Evolutionary conservation across 2,113 vertebrate species (phyloP).

Genomic region (Micromys minutus): DNA sequence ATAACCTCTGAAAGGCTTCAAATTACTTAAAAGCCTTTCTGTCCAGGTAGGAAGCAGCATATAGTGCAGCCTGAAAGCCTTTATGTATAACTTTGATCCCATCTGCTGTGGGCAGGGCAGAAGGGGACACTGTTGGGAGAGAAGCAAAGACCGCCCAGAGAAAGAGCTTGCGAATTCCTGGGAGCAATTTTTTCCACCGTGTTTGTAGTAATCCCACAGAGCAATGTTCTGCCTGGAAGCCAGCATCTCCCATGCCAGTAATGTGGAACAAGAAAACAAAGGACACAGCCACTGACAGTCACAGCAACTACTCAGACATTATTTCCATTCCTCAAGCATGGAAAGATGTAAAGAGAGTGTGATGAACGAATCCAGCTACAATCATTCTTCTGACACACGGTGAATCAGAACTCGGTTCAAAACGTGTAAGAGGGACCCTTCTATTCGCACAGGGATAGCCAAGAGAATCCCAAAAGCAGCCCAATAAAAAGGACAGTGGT

Average conservation of each 20-base stretch:
- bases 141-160: neutral
- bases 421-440: neutral
- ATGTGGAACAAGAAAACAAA: neutral
- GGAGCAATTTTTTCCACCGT: neutral
- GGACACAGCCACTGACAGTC: neutral
- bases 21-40: constrained; percentile 70
- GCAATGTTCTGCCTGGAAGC: neutral
- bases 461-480: neutral
- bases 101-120: neutral
- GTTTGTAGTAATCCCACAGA: neutral
- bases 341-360: neutral
- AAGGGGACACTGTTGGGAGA: neutral
- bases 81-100: constrained; percentile 46
- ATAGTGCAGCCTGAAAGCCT: constrained; percentile 34
- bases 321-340: neutral
- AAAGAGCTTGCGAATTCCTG: neutral
- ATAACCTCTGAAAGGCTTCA: constrained; percentile 40
- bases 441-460: neutral
- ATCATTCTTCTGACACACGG: neutral
- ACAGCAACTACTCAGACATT: neutral
- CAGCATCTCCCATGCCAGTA: neutral
- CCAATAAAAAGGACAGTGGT: neutral
- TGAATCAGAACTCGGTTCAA: neutral
- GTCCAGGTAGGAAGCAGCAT: constrained; percentile 22
- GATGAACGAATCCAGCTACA: neutral